phyloP scores from a whole-genome alignment of 2,797 vertebrate species.

The Centroberyx gerrardi region DNA sequence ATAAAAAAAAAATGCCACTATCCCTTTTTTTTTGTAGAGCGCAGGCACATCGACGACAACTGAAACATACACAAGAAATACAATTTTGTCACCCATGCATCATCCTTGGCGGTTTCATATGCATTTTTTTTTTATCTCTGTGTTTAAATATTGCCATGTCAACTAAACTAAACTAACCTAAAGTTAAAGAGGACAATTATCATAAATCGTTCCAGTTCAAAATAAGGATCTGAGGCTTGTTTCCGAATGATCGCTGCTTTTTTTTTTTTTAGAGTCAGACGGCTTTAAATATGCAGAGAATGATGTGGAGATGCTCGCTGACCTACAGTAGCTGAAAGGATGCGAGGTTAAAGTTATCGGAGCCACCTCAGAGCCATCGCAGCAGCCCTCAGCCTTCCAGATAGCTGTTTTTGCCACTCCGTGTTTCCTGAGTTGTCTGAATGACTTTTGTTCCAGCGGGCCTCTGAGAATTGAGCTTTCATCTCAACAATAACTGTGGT shows the following conservation, averaged over 20 bases:
- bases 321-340: conserved; percentile 63
- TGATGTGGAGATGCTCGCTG: background rate
- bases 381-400: conserved; percentile 25
- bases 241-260: background rate
- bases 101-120: background rate
- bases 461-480: conserved; percentile 80
- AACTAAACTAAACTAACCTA: background rate
- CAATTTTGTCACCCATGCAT: background rate
- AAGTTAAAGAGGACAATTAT: background rate
- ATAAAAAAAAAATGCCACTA: background rate
- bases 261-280: background rate
- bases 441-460: conserved; percentile 72
- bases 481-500: conserved; percentile 78
- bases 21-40: background rate
- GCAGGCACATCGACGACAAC: no score
- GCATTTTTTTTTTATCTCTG: background rate
- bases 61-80: no score
- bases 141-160: background rate
- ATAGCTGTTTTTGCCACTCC: conserved; percentile 45
- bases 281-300: background rate
- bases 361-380: conserved; percentile 50
- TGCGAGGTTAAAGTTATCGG: conserved; percentile 83
- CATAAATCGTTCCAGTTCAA: background rate
- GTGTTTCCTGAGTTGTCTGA: conserved; percentile 82
- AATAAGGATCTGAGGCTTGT: background rate